phyloP scores from a whole-genome alignment of 2,888 invertebrate species.

The Dione vanillae region DNA sequence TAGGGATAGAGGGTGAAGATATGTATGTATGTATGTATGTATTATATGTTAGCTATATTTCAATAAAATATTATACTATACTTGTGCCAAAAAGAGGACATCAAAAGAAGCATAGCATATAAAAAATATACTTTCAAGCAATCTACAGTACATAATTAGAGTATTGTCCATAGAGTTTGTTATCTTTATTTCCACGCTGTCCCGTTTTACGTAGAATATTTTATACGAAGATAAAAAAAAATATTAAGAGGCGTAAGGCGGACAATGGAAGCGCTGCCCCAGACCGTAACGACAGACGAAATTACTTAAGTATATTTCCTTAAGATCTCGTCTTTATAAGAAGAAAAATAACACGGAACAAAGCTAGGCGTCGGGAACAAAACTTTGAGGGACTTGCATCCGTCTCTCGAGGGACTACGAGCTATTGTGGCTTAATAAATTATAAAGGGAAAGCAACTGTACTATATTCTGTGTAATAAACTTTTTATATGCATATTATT shows the following conservation, averaged over 20 bases:
- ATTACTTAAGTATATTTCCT: constrained; percentile 61
- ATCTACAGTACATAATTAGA: constrained; percentile 29
- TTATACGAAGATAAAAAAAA: constrained; percentile 47
- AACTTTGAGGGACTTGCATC: constrained; percentile 34
- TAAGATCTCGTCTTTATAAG: constrained; percentile 49
- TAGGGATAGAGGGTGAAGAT: too few species aligned
- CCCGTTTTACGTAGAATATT: constrained; percentile 46
- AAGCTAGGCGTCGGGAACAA: constrained; percentile 30
- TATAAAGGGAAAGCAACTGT: constrained; percentile 32
- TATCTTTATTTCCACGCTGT: constrained; percentile 44
- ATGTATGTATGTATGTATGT: too few species aligned
- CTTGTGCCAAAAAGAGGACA: background rate
- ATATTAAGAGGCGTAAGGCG: constrained; percentile 50
- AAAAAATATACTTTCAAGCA: constrained; percentile 10
- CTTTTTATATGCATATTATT: constrained; percentile 35
- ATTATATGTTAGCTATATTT: too few species aligned
- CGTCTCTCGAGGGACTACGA: constrained; percentile 37
- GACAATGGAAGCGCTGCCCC: constrained; percentile 53
- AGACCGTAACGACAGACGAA: constrained; percentile 60
- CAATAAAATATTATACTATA: background rate
- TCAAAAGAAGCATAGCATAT: background rate
- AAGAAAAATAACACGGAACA: constrained; percentile 46
- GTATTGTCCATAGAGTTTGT: constrained; percentile 34
- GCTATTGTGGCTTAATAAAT: constrained; percentile 41
- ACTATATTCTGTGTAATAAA: constrained; percentile 32